Evolutionary conservation across 2,888 invertebrate genomes (phyloP).

Genomic region (Lepetodrilus schrolli): DNA sequence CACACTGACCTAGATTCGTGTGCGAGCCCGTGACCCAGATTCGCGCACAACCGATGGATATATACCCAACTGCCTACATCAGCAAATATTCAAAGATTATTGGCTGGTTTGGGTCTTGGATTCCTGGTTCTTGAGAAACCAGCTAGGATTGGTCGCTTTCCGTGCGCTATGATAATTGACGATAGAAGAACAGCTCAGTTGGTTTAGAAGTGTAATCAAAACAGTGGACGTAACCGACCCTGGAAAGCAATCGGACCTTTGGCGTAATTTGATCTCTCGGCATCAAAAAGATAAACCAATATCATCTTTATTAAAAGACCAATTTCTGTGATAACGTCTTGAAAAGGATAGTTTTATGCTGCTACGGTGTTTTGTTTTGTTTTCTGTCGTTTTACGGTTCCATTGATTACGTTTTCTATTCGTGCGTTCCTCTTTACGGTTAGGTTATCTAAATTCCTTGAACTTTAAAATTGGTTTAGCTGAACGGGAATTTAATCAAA

Average conservation of each 20-base stretch:
- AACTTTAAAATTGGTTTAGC: no score
- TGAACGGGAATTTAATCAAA: no score
- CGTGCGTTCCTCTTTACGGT: no score
- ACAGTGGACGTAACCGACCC: not conserved
- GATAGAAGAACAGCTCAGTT: not conserved
- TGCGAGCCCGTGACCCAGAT: conserved; percentile 11
- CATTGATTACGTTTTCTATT: no score
- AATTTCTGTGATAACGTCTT: no score
- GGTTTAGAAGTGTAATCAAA: not conserved
- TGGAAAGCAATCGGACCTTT: not conserved
- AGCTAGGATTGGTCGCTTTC: conserved; percentile 15
- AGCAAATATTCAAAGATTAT: conserved; percentile 23
- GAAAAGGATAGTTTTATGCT: no score
- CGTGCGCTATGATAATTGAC: conserved; percentile 24
- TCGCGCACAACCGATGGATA: conserved; percentile 4
- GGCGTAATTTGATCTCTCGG: not conserved
- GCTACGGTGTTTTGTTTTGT: no score
- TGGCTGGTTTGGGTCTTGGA: conserved; percentile 6
- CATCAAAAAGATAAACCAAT: no score
- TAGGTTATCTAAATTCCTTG: no score
- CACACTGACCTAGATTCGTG: conserved; percentile 33
- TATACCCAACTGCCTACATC: conserved; percentile 23
- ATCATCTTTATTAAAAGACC: no score
- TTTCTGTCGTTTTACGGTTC: no score
- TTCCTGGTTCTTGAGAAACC: not conserved